A percentile compares a stretch with the other conserved stretches of the same genome.
These are phyloP conservation scores for Microtus obscurus DNA, from an alignment of 2,797 vertebrate species.

Conservation along the genomic window DNA sequence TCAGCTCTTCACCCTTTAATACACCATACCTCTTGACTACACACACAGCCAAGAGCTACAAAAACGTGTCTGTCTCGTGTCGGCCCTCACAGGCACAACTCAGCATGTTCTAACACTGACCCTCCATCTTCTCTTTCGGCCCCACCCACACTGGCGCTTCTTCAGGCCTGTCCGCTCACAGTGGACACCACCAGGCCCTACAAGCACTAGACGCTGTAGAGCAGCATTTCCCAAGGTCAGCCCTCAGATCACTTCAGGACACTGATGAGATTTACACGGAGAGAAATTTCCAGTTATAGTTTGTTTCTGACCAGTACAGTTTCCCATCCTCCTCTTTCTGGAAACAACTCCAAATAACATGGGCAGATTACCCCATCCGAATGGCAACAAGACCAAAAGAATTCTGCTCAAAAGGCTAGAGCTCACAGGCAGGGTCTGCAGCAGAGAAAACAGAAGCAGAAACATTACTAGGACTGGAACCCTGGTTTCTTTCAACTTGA, in stretches of 20 bases:
- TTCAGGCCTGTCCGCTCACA: neutral
- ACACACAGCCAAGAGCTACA: neutral
- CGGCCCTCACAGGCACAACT: neutral
- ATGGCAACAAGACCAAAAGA: neutral
- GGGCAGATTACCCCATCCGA: neutral
- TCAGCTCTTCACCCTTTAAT: neutral
- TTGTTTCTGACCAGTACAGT: slow-evolving; percentile 23
- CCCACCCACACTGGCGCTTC: neutral
- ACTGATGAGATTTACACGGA: neutral
- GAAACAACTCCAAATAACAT: slow-evolving; percentile 22
- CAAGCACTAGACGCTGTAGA: neutral
- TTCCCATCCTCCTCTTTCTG: neutral
- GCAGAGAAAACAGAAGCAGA: neutral
- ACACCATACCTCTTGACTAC: neutral
- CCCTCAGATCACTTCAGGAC: neutral
- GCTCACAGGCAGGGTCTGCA: neutral
- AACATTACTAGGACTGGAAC: neutral
- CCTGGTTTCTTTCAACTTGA: neutral
- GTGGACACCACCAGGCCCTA: neutral
- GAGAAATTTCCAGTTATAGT: neutral
- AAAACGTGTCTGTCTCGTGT: neutral
- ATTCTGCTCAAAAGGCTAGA: neutral
- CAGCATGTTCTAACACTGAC: neutral
- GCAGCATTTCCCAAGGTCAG: slow-evolving; percentile 11
- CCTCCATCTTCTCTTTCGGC: neutral